Conservation (phyloP, 2,113 vertebrate genomes). For the Pituophis catenifer region DNA sequence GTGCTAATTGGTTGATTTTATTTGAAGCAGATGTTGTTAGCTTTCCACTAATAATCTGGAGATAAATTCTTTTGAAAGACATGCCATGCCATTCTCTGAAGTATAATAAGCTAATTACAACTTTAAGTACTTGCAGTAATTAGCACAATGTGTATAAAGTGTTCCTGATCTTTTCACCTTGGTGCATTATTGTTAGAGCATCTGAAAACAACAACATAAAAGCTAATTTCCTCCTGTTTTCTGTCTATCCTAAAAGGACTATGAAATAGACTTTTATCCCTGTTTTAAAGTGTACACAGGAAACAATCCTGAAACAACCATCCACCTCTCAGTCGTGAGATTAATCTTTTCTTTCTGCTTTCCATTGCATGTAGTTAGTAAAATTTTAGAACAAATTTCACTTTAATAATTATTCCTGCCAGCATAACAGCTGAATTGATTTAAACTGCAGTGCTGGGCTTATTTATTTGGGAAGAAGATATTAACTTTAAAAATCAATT, state of each 20-base stretch:
- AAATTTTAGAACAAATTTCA: conserved; percentile 13
- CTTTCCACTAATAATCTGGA: conserved; percentile 86
- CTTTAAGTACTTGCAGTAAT: conserved; percentile 87
- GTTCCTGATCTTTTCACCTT: conserved; percentile 85
- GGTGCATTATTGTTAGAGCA: conserved; percentile 79
- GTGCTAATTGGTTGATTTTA: conserved; percentile 86
- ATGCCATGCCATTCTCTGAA: conserved; percentile 85
- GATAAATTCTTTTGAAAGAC: conserved; percentile 85
- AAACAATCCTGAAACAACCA: conserved; percentile 36
- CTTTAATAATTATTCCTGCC: conserved; percentile 1
- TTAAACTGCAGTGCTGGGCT: background rate
- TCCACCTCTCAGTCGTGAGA: conserved; percentile 3
- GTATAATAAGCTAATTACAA: conserved; percentile 90
- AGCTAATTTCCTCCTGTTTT: conserved; percentile 68
- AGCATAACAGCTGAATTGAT: background rate
- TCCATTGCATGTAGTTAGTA: conserved; percentile 21
- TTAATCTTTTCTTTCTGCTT: conserved; percentile 29
- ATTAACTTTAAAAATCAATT: background rate
- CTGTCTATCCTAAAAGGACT: conserved; percentile 67
- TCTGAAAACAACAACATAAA: conserved; percentile 66
- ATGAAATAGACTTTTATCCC: conserved; percentile 66
- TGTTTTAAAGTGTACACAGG: conserved; percentile 54
- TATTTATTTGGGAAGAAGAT: background rate
- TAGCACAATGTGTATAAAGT: conserved; percentile 85
- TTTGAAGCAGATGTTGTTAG: conserved; percentile 89